Evolutionary conservation across 1,140 invertebrate species (phyloP), one percentile per base, ranked within the genome.

Genomic region (Dryas iulia): DNA sequence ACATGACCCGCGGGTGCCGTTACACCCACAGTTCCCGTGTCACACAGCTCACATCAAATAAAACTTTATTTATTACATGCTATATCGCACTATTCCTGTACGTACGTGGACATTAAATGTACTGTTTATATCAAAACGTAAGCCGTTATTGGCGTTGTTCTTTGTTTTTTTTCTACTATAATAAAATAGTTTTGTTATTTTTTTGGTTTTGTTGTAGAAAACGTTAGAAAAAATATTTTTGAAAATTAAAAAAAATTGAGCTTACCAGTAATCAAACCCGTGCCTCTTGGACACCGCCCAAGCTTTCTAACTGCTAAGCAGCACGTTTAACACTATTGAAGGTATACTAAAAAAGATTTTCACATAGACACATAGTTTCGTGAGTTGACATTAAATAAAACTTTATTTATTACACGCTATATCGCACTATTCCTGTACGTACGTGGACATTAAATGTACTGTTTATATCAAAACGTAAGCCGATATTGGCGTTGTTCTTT

Each of bases 11-110:
- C 53, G 81, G 82, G 83, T 63, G 72, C 72, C 72, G 76, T 86
- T 78, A 81, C 74, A 71, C 71, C 70, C 53, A 77, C 77, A 76
- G 74, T 77, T 76, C 76, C 72, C 60, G 59, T 80, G 72, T 81
- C 73, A 79, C 73, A 79, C 69, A 77, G 71, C 72, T 76, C 60
- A 78, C 74, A 84, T 78, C 76, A 78, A 83, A 86, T 84, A 83
- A 84, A 79, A 83, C 72, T 70, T 79, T 84, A 84, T 84, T 86
- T 86, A 84, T 73, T 73, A 74, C 74, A 78, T 81, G 73, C 76
- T 81, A 33, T 71, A 69, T 66, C 69, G 57, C 60, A 65, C 66
- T 72, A 71, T 58, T 18, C 69, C 71, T 31, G 58, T 73, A 69
- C 59, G 39, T 71, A 67, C 39, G 61, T 58, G 64, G 52, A 28